These are phyloP conservation scores for Drosophila ironensis DNA, from an alignment of 1,140 invertebrate genomes.

Conservation along the genomic window DNA sequence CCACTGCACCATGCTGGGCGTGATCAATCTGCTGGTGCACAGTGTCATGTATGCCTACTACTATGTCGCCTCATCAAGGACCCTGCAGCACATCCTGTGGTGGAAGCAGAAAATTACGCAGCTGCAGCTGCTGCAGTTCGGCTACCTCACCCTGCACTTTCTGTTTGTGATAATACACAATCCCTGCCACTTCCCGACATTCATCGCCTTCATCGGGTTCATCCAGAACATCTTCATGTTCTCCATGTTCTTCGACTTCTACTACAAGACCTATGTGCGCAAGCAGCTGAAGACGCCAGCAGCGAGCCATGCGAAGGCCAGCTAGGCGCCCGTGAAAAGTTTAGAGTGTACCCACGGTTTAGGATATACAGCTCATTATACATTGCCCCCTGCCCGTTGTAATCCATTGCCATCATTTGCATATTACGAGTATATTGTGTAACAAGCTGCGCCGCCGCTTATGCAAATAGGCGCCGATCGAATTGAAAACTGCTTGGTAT, in stretches of 20 bases:
- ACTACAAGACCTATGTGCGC: slow-evolving; percentile 67
- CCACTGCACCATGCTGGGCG: slow-evolving; percentile 78
- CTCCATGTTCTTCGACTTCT: slow-evolving; percentile 76
- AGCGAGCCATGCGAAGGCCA: slow-evolving; percentile 29
- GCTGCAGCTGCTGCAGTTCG: slow-evolving; percentile 71
- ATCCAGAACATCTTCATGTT: slow-evolving; percentile 79
- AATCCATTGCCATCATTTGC: slow-evolving; percentile 24
- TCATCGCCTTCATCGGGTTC: slow-evolving; percentile 58
- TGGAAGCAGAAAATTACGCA: slow-evolving; percentile 75
- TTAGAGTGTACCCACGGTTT: slow-evolving; percentile 13
- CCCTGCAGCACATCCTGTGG: slow-evolving; percentile 82
- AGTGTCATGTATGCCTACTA: slow-evolving; percentile 77
- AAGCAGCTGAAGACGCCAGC: background rate
- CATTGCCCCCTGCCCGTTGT: too few species aligned
- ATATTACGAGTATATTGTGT: slow-evolving; percentile 39
- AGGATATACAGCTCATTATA: too few species aligned
- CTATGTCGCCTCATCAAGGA: slow-evolving; percentile 54
- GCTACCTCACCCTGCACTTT: slow-evolving; percentile 86
- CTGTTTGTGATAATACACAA: slow-evolving; percentile 61
- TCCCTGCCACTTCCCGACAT: slow-evolving; percentile 53
- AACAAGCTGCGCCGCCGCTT: slow-evolving; percentile 40
- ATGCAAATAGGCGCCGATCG: slow-evolving; percentile 40
- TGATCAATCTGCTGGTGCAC: slow-evolving; percentile 74
- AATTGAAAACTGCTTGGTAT: slow-evolving; percentile 33
- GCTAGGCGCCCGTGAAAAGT: slow-evolving; percentile 21